Evolutionary conservation across 2,797 vertebrate genomes (phyloP).

Genomic region (Agapornis canus): DNA sequence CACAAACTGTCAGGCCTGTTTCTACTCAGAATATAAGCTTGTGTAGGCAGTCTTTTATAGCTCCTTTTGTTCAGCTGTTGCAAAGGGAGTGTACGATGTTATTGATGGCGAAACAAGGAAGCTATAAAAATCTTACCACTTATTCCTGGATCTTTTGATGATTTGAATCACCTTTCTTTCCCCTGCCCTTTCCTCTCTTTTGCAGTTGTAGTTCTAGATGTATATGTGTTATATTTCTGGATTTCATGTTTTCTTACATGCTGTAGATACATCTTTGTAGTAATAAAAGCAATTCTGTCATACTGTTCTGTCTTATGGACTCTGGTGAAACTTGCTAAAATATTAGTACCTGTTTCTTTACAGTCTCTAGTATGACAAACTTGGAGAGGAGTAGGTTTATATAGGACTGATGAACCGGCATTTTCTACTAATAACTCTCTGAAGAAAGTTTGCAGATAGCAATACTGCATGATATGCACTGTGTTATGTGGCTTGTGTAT

Average conservation of each 20-base stretch:
- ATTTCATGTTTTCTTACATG: neutral
- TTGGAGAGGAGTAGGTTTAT: neutral
- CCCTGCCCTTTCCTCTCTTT: neutral
- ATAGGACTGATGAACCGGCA: neutral
- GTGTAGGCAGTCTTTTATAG: neutral
- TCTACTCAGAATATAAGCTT: neutral
- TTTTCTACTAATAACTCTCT: neutral
- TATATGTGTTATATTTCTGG: neutral
- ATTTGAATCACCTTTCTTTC: neutral
- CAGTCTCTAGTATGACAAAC: neutral
- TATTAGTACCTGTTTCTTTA: neutral
- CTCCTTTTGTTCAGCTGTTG: neutral
- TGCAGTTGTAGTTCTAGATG: neutral
- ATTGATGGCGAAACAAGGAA: neutral
- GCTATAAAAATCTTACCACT: neutral
- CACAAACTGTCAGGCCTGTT: neutral
- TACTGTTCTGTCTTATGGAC: neutral
- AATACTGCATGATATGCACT: neutral
- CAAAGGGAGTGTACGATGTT: neutral
- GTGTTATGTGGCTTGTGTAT: neutral
- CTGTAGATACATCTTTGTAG: neutral
- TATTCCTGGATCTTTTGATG: neutral
- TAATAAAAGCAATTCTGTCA: neutral
- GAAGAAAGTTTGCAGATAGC: neutral
- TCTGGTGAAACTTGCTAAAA: neutral